A percentile compares a stretch with the other conserved stretches of the same genome.
Evolutionary conservation across 2,113 vertebrate genomes (phyloP).

Genomic region (Marmota flaviventris): DNA sequence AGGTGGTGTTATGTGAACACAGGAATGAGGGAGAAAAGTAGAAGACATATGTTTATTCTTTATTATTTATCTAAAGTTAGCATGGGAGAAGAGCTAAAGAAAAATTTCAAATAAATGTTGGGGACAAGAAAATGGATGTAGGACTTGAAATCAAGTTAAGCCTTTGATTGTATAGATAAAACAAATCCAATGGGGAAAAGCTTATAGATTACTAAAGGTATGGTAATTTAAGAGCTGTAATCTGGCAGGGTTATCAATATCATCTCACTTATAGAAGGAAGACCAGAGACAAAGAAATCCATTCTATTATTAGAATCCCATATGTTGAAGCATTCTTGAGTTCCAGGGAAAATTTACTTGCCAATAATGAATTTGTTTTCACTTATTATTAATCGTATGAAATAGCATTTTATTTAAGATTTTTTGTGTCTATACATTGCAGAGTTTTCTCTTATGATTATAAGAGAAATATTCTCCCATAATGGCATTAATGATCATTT

Average conservation of each 20-base stretch:
- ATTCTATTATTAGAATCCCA: slow-evolving; percentile 45
- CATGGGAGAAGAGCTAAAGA: neutral
- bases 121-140: neutral
- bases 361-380: slow-evolving; percentile 24
- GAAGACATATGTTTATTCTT: neutral
- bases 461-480: neutral
- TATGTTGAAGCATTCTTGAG: neutral
- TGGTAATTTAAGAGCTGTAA: neutral
- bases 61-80: slow-evolving; percentile 11
- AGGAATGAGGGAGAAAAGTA: neutral
- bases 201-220: neutral
- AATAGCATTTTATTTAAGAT: slow-evolving; percentile 36
- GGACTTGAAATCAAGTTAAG: neutral
- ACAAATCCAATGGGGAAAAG: neutral
- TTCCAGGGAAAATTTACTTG: neutral
- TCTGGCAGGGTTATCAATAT: neutral
- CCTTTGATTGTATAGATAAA: slow-evolving; percentile 18
- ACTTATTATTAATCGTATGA: slow-evolving; percentile 5
- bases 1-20: neutral
- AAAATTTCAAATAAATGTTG: neutral
- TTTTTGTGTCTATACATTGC: neutral
- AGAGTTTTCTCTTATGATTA: neutral
- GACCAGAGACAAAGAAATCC: neutral
- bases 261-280: neutral
- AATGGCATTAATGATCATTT: slow-evolving; percentile 21